These are phyloP conservation scores for Zapus hudsonius DNA, from an alignment of 2,113 vertebrate species.

Conservation along the genomic window DNA sequence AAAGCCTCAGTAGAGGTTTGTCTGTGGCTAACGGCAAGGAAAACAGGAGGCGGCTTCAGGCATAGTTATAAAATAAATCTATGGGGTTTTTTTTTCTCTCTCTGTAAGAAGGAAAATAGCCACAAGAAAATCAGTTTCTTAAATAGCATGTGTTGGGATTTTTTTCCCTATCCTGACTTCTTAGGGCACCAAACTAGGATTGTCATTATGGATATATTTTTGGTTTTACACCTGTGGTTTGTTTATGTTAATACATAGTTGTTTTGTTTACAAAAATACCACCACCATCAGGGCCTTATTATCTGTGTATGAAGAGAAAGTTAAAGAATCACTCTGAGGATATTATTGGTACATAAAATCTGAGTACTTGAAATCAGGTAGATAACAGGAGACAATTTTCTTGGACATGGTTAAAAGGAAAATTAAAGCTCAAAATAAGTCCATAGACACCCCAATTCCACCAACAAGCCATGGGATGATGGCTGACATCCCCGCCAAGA, in stretches of 20 bases:
- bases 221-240: too few species aligned
- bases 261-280: too few species aligned
- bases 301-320: too few species aligned
- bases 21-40: conserved; percentile 52
- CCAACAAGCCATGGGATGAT: too few species aligned
- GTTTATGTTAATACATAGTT: too few species aligned
- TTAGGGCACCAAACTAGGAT: conserved; percentile 27
- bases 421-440: background rate
- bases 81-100: conserved; percentile 9
- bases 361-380: too few species aligned
- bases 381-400: too few species aligned
- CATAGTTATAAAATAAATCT: conserved; percentile 54
- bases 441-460: too few species aligned
- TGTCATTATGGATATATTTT: conserved; percentile 50
- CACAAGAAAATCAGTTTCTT: conserved; percentile 60
- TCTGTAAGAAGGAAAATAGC: conserved; percentile 57
- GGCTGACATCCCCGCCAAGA: too few species aligned
- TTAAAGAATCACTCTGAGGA: too few species aligned
- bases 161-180: background rate
- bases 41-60: conserved; percentile 64
- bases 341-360: too few species aligned
- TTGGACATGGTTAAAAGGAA: background rate
- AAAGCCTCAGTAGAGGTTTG: conserved; percentile 54
- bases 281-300: too few species aligned
- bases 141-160: conserved; percentile 1